A percentile compares a stretch with the other conserved stretches of the same genome.
Evolutionary conservation across 2,113 vertebrate genomes (phyloP).

Genomic region (Melozone crissalis): DNA sequence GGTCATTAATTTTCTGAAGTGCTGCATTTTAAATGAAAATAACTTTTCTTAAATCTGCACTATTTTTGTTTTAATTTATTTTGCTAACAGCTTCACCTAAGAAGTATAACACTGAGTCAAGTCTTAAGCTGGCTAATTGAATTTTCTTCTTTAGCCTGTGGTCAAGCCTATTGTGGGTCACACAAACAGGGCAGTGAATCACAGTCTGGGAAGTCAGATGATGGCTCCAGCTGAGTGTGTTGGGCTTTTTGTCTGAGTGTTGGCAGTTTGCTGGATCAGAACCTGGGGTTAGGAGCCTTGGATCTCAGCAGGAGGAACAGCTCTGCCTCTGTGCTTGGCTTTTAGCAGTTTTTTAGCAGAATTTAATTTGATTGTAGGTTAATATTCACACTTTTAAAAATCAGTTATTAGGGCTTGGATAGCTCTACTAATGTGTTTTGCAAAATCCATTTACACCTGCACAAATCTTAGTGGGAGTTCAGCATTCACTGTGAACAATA

Average conservation of each 20-base stretch:
- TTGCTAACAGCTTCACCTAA: not conserved
- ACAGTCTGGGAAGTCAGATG: not conserved
- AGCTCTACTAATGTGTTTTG: slow-evolving; percentile 28
- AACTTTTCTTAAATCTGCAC: not conserved
- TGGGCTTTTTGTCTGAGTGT: not conserved
- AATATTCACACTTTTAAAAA: slow-evolving; percentile 19
- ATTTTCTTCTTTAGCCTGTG: not conserved
- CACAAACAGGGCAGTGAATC: not conserved
- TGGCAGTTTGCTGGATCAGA: slow-evolving; percentile 9
- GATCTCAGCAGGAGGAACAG: slow-evolving; percentile 31
- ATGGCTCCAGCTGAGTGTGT: not conserved
- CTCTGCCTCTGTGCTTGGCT: not conserved
- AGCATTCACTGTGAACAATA: not conserved
- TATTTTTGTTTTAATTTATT: not conserved
- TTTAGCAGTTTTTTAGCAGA: not conserved
- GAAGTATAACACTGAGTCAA: not conserved
- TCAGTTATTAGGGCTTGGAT: slow-evolving; percentile 17
- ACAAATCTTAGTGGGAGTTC: slow-evolving; percentile 40
- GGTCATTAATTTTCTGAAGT: not conserved
- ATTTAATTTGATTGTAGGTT: slow-evolving; percentile 22
- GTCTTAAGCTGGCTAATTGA: not conserved
- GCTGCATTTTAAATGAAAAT: not conserved
- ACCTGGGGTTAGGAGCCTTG: not conserved
- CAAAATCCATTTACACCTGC: slow-evolving; percentile 52
- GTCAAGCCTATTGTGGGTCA: not conserved